A percentile compares a stretch with the other conserved stretches of the same genome.
These are phyloP conservation scores for Crotalus horridus DNA, from an alignment of 2,113 vertebrate species.

Conservation along the genomic window DNA sequence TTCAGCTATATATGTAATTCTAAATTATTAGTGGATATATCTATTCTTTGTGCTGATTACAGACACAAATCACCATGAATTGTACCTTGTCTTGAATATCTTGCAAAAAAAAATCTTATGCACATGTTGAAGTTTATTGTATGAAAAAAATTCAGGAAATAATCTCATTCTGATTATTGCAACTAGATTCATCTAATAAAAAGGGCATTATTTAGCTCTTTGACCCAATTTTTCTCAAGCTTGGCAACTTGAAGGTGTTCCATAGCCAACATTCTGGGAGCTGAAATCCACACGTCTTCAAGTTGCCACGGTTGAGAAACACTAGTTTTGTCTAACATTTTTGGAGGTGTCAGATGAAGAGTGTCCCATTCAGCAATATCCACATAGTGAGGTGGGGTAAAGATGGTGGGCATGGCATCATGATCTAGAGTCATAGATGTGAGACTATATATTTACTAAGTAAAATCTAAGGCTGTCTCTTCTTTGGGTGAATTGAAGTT, in stretches of 20 bases:
- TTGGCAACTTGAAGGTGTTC: background rate
- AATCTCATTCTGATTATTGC: background rate
- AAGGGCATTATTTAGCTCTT: too few relatives aligned
- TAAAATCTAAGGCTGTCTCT: background rate
- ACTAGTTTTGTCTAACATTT: background rate
- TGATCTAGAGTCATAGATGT: background rate
- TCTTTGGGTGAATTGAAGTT: background rate
- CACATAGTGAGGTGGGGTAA: background rate
- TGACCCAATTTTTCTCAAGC: background rate
- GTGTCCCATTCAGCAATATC: background rate
- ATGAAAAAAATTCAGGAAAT: background rate
- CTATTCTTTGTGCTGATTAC: background rate
- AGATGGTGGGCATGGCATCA: background rate
- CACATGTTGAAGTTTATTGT: background rate
- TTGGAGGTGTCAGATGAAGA: background rate
- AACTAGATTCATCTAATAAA: background rate
- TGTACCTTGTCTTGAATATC: background rate
- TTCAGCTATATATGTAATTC: background rate
- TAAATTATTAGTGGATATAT: background rate
- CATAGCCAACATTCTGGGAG: background rate
- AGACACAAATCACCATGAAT: background rate
- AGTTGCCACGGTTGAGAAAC: background rate
- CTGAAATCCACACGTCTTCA: background rate
- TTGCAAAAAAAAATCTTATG: background rate
- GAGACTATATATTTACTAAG: background rate